Base-by-base conservation (phyloP, 92 coral and sea anemone species). In the Isaurus tuberculatus region DNA sequence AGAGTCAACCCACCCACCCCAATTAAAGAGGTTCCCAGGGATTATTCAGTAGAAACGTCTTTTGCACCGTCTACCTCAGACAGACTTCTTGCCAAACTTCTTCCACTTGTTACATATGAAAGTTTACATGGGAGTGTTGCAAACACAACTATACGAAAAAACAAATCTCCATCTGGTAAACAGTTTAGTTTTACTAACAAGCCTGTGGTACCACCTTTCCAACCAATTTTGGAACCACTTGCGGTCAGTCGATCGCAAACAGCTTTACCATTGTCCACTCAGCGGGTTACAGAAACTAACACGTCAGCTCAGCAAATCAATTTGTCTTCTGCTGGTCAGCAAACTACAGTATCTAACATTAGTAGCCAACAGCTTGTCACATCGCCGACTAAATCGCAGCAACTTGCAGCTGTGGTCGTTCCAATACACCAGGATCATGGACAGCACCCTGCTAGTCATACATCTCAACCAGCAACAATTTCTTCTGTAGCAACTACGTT, bases 1-100 rank as follows among this genome's bases (percentile, higher is more conserved):
- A 77, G 82, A 44, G 48, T 60, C 26, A 77, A 77, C 22, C 70
- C 82, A 42, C 82, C 82, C 14, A 34, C 9, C 53, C 82, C 82
- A 58, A 49, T 77, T 16, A 61, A 34, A 27, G 51, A 60, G 14
- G 25, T 61, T 7, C 82, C 82, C 30, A 77, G 33, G 82, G 82
- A 60, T 37, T 55, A 33, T 6, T 8, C 82, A 19, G 19, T 20
- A 6, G 70, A 33, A 42, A 60, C 30, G 31, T 20, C 82, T 2
- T 11, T 40, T 33, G 7, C 70, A 15, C 51, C 68, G 14, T 58
- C 82, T 34, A 30, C 15, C 32, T 77, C 82, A 20, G 82, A 77
- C 70, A 58, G 82, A n/a, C 2, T 77, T 16, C 51, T 77, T 30
- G 55, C 82, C n/a, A 58, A 60, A 27, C 70, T 77, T 60, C 69